Percentiles rank a stretch among this genome's conserved stretches.
Evolutionary conservation across 2,113 vertebrate genomes (phyloP).

Genomic region (Laticauda colubrina): DNA sequence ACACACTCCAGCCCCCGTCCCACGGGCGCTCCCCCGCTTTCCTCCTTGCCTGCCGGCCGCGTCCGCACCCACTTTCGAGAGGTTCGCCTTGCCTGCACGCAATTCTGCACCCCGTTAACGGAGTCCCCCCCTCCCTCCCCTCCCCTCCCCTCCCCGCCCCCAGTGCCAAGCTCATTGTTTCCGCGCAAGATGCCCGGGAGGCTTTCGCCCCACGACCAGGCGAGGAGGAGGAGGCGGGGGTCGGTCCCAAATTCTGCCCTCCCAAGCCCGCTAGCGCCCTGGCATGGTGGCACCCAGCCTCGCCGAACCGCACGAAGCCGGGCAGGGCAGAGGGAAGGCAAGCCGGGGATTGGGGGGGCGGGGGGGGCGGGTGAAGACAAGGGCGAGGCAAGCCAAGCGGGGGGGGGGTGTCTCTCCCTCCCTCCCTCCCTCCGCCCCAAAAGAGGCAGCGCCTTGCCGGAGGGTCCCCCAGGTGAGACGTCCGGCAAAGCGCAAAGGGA

Average conservation of each 20-base stretch:
- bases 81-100: background rate
- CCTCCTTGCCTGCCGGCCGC: background rate
- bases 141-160: too few species aligned
- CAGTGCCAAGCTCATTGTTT: background rate
- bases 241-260: too few species aligned
- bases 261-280: background rate
- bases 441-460: background rate
- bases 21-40: background rate
- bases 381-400: background rate
- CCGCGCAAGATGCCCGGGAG: background rate
- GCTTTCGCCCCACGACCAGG: background rate
- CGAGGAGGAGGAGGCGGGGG: background rate
- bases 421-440: background rate
- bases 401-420: background rate
- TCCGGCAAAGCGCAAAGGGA: background rate
- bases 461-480: background rate
- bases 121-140: background rate
- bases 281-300: too few species aligned
- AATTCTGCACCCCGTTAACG: slow-evolving; percentile 58
- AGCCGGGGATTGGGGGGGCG: too few species aligned
- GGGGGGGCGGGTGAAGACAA: too few species aligned
- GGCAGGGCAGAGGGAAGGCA: background rate
- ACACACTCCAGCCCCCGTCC: background rate
- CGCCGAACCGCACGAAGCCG: background rate
- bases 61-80: background rate